Conservation (phyloP, 2,888 invertebrate species). For the Eristalis tenax region DNA sequence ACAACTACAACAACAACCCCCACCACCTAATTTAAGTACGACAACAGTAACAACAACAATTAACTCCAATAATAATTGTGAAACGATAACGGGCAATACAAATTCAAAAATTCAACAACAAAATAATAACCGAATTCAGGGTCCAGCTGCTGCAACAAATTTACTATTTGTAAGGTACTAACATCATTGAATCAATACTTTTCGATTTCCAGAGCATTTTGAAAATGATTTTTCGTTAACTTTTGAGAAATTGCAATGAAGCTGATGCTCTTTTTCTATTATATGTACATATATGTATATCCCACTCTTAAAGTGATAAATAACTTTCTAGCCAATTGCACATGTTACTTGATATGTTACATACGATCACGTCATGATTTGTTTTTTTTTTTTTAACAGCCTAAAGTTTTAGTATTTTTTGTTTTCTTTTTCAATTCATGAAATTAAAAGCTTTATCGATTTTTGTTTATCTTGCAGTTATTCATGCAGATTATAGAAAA, state of each 20-base stretch:
- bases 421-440: neutral
- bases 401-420: neutral
- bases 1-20: conserved; percentile 73
- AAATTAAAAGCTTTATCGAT: neutral
- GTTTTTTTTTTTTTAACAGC: neutral
- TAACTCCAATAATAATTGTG: conserved; percentile 66
- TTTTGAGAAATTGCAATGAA: conserved; percentile 62
- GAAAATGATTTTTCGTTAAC: conserved; percentile 8
- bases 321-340: conserved; percentile 10
- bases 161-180: conserved; percentile 81
- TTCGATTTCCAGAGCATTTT: conserved; percentile 40
- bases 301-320: conserved; percentile 8
- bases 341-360: conserved; percentile 6
- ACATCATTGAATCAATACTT: conserved; percentile 68
- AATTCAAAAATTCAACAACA: conserved; percentile 68
- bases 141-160: conserved; percentile 77
- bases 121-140: conserved; percentile 77
- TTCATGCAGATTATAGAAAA: too few species aligned
- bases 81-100: conserved; percentile 71
- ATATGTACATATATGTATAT: neutral
- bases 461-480: neutral
- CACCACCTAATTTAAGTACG: conserved; percentile 73
- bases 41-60: conserved; percentile 71
- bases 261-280: conserved; percentile 43
- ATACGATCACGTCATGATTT: neutral